Conservation (phyloP, 2,113 vertebrate species). For the Oryzias curvinotus region DNA sequence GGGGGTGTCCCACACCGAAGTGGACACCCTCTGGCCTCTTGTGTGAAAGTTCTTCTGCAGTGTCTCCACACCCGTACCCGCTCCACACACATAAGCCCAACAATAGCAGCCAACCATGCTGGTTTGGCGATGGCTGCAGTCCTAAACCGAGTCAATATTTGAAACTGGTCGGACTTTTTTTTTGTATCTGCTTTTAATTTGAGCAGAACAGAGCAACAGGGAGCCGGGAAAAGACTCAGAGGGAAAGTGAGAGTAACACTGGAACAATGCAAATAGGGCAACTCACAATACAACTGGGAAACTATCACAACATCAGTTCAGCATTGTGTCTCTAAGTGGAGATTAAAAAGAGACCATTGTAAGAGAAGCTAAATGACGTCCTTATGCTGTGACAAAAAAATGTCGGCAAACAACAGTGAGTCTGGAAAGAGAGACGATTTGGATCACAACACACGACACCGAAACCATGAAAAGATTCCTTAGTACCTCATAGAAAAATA, state of each 20-base stretch:
- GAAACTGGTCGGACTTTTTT: conserved; percentile 52
- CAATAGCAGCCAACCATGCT: conserved; percentile 62
- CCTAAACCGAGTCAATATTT: conserved; percentile 78
- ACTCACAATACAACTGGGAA: conserved; percentile 66
- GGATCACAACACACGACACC: conserved; percentile 21
- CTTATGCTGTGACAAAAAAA: conserved; percentile 28
- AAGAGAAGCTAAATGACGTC: conserved; percentile 62
- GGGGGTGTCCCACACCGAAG: conserved; percentile 31
- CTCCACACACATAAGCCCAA: conserved; percentile 55
- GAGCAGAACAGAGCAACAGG: conserved; percentile 68
- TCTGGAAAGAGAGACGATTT: background rate
- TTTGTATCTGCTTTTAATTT: conserved; percentile 66
- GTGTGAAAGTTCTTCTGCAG: conserved; percentile 39
- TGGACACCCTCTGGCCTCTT: conserved; percentile 50
- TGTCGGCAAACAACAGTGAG: conserved; percentile 5
- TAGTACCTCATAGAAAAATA: conserved; percentile 54
- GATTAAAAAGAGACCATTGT: conserved; percentile 72
- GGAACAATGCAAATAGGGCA: conserved; percentile 65
- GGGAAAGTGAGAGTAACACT: conserved; percentile 69
- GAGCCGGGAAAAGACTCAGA: conserved; percentile 58
- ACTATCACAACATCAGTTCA: conserved; percentile 70
- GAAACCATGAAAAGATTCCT: conserved; percentile 19
- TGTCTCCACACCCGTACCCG: conserved; percentile 31
- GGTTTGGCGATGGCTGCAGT: conserved; percentile 56
- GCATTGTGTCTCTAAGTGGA: conserved; percentile 73